Evolutionary conservation across 1,140 invertebrate genomes (phyloP).

Genomic region (Ectropis grisescens): DNA sequence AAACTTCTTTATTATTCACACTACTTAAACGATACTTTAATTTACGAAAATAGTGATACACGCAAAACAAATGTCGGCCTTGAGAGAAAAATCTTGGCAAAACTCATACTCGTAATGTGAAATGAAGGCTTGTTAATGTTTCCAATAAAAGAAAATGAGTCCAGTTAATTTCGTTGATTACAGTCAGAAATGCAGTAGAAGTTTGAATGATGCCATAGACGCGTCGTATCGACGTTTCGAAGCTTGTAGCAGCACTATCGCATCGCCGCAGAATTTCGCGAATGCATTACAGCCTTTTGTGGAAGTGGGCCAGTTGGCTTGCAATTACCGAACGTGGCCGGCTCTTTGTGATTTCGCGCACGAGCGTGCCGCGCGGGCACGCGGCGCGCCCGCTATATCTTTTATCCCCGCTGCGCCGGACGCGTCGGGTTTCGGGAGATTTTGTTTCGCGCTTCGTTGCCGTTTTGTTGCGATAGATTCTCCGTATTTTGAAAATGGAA

Average conservation of each 20-base stretch:
- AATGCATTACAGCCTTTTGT: constrained; percentile 24
- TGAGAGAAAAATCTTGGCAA: too few species aligned
- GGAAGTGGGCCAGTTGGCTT: constrained; percentile 16
- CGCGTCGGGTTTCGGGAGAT: constrained; percentile 10
- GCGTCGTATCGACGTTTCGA: not conserved
- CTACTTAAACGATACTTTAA: too few species aligned
- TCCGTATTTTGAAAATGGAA: constrained; percentile 3
- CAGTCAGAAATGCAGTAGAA: too few species aligned
- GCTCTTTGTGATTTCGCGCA: constrained; percentile 10
- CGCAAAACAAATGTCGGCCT: too few species aligned
- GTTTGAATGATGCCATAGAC: too few species aligned
- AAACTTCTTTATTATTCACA: too few species aligned
- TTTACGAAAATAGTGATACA: too few species aligned
- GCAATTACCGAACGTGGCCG: constrained; percentile 20
- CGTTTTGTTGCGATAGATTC: not conserved
- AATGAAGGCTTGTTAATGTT: too few species aligned
- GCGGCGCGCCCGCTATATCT: constrained; percentile 6
- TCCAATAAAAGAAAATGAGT: too few species aligned
- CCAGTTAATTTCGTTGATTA: too few species aligned
- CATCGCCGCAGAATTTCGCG: constrained; percentile 16
- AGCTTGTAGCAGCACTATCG: not conserved
- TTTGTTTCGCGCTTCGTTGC: constrained; percentile 4
- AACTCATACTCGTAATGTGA: too few species aligned
- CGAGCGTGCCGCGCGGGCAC: constrained; percentile 9
- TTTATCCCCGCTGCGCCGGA: constrained; percentile 9